A percentile compares a stretch with the other conserved stretches of the same genome.
phyloP scores from a whole-genome alignment of 2,888 invertebrate genomes.

The Acleris laterana region DNA sequence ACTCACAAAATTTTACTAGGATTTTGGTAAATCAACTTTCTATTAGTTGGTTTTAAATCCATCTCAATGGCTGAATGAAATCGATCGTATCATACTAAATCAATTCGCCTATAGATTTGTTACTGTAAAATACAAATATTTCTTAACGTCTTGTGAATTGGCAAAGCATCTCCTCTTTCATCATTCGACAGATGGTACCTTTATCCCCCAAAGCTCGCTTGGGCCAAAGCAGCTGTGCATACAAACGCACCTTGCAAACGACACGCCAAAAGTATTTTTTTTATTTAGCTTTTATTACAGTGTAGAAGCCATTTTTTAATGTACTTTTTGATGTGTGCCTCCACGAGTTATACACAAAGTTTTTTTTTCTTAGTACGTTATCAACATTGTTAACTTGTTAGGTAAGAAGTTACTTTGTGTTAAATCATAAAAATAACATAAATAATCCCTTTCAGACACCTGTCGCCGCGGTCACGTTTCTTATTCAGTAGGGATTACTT shows the following conservation, averaged over 20 bases:
- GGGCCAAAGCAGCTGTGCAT: slow-evolving; percentile 23
- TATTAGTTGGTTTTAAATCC: too few species aligned
- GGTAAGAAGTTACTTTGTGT: background rate
- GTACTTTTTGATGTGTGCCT: too few species aligned
- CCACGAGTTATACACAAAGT: too few species aligned
- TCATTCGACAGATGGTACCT: slow-evolving; percentile 13
- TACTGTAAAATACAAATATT: background rate
- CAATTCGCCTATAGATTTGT: background rate
- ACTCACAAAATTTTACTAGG: background rate
- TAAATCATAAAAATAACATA: background rate
- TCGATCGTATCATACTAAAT: too few species aligned
- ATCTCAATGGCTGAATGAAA: too few species aligned
- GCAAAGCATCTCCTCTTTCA: slow-evolving; percentile 16
- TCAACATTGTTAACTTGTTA: background rate
- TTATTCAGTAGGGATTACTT: background rate
- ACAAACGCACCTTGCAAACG: slow-evolving; percentile 30
- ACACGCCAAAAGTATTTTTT: slow-evolving; percentile 1
- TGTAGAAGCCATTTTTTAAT: too few species aligned
- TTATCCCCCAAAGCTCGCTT: slow-evolving; percentile 16
- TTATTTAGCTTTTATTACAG: background rate
- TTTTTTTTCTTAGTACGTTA: too few species aligned
- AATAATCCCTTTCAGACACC: background rate
- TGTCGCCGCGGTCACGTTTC: background rate
- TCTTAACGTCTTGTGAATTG: background rate
- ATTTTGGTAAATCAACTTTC: too few species aligned